Conservation (phyloP, 2,797 vertebrate species). For the Sarcoramphus papa region DNA sequence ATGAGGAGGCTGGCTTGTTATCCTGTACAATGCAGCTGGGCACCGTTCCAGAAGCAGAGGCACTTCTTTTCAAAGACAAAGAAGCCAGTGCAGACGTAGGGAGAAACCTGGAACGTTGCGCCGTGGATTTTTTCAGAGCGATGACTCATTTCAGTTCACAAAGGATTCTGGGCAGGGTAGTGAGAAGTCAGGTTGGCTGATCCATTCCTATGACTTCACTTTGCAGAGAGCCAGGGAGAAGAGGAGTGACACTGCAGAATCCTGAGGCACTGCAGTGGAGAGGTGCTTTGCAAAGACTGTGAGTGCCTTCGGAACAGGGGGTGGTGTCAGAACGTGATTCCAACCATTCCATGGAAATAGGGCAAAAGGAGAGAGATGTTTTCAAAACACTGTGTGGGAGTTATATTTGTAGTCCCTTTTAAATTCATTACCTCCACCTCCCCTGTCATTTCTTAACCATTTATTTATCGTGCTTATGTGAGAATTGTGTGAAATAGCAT, state of each 20-base stretch:
- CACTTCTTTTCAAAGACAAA: constrained; percentile 71
- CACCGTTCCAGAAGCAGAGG: constrained; percentile 40
- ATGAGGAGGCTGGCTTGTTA: constrained; percentile 47
- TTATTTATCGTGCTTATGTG: constrained; percentile 17
- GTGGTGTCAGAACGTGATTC: constrained; percentile 24
- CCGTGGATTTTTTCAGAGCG: constrained; percentile 70
- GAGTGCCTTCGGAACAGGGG: constrained; percentile 37
- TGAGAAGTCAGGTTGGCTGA: constrained; percentile 75
- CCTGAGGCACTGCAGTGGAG: constrained; percentile 68
- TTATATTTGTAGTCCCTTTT: constrained; percentile 47
- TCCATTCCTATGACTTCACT: constrained; percentile 75
- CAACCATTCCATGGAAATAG: constrained; percentile 32
- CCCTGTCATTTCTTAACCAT: constrained; percentile 39
- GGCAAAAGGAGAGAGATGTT: constrained; percentile 20
- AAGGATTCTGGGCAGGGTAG: constrained; percentile 78
- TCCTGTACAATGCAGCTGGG: constrained; percentile 42
- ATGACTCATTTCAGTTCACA: constrained; percentile 78
- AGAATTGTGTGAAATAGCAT: not conserved
- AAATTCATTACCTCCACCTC: not conserved
- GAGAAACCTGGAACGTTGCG: constrained; percentile 65
- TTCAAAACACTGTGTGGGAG: constrained; percentile 42
- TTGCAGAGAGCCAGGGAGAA: constrained; percentile 72
- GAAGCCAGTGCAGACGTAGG: constrained; percentile 48
- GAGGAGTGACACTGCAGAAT: constrained; percentile 74
- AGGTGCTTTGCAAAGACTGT: constrained; percentile 56